A percentile compares a stretch with the other conserved stretches of the same genome.
These are phyloP conservation scores for cat (Felis catus) DNA, from an alignment of 2,113 vertebrate species.

Conservation along the genomic window F.catus_Fca126_mat1.0 CM031419.1:127500501-127501000, in stretches of 20 bases:
- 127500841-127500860: not conserved
- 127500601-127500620: conserved; percentile 29
- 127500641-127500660: conserved; percentile 48
- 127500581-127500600: not conserved
- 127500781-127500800: conserved; percentile 60
- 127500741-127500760: conserved; percentile 61
- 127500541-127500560: conserved; percentile 5
- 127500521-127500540: not conserved
- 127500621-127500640: conserved; percentile 56
- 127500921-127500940: not conserved
- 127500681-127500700: conserved; percentile 72
- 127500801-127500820: conserved; percentile 20
- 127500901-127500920: not conserved
- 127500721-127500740: conserved; percentile 64
- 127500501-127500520: not conserved
- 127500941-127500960: conserved; percentile 17
- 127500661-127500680: conserved; percentile 68
- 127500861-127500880: not conserved
- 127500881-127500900: not conserved
- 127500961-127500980: not conserved
- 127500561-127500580: not conserved
- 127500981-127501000: not conserved
- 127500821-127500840: not conserved
- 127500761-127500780: conserved; percentile 61
- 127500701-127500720: conserved; percentile 68